These are phyloP conservation scores for Eulithis testata DNA, from an alignment of 2,888 invertebrate genomes.

Conservation along the genomic window DNA sequence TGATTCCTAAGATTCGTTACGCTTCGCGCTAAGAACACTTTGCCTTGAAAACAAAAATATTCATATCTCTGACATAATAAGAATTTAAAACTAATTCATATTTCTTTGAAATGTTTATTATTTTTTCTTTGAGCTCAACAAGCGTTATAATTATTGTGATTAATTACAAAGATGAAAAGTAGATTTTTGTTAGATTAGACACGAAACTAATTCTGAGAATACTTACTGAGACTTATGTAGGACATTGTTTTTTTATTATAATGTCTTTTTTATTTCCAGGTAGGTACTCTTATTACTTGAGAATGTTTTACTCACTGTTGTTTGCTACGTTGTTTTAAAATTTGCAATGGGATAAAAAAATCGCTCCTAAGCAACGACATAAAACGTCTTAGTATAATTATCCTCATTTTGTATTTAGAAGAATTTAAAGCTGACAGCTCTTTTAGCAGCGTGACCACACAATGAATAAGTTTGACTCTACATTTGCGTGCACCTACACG, in stretches of 20 bases:
- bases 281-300: no score
- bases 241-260: conserved; percentile 38
- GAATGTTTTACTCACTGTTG: no score
- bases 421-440: no score
- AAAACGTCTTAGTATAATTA: no score
- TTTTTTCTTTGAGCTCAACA: conserved; percentile 38
- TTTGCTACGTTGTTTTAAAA: no score
- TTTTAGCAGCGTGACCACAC: no score
- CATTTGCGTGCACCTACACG: no score
- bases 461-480: no score
- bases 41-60: conserved; percentile 38
- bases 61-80: conserved; percentile 45
- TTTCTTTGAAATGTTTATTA: conserved; percentile 49
- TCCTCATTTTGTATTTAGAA: no score
- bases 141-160: conserved; percentile 50
- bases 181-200: conserved; percentile 36
- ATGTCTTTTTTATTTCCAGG: conserved; percentile 4
- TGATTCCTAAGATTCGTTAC: conserved; percentile 25
- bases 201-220: conserved; percentile 23
- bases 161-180: conserved; percentile 50
- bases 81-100: conserved; percentile 45
- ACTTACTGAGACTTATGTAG: conserved; percentile 25
- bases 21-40: conserved; percentile 28
- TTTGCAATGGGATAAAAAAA: no score
- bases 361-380: no score